Conservation (phyloP, 2,797 vertebrate species). For the Sebastes oblongus region DNA sequence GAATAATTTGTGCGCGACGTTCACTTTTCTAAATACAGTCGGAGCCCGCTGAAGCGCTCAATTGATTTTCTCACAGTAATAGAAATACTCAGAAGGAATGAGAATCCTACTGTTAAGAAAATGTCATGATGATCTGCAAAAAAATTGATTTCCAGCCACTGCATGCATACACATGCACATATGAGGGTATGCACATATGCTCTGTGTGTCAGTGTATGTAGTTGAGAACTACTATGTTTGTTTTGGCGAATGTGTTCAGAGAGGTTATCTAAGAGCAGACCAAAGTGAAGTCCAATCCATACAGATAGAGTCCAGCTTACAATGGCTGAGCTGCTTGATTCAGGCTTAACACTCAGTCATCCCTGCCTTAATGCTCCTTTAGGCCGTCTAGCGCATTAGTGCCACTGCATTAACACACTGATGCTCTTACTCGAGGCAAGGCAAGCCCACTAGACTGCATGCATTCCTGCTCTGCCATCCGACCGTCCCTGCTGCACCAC, state of each 20-base stretch:
- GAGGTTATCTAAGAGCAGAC: constrained; percentile 30
- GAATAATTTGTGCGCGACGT: neutral
- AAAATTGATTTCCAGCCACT: neutral
- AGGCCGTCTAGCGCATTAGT: constrained; percentile 68
- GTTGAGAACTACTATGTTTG: neutral
- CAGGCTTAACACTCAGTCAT: constrained; percentile 67
- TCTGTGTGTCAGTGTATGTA: neutral
- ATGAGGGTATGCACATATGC: neutral
- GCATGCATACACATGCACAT: neutral
- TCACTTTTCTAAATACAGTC: constrained; percentile 16
- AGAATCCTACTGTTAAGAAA: neutral
- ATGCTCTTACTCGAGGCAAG: constrained; percentile 59
- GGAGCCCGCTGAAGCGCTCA: neutral
- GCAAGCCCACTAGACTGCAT: constrained; percentile 19
- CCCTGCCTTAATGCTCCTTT: constrained; percentile 70
- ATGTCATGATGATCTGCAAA: neutral
- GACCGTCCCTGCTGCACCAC: neutral
- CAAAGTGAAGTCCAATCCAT: constrained; percentile 28
- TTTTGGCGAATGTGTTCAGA: neutral
- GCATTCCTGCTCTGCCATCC: neutral
- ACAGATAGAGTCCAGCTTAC: constrained; percentile 66
- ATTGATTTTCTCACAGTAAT: constrained; percentile 3
- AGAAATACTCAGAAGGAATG: neutral
- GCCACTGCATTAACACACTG: constrained; percentile 70
- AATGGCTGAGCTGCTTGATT: constrained; percentile 69